These are phyloP conservation scores for Aplysina aerophoba DNA, from an alignment of 37 sponge, comb jelly and placozoan genomes.

Conservation along the genomic window DNA sequence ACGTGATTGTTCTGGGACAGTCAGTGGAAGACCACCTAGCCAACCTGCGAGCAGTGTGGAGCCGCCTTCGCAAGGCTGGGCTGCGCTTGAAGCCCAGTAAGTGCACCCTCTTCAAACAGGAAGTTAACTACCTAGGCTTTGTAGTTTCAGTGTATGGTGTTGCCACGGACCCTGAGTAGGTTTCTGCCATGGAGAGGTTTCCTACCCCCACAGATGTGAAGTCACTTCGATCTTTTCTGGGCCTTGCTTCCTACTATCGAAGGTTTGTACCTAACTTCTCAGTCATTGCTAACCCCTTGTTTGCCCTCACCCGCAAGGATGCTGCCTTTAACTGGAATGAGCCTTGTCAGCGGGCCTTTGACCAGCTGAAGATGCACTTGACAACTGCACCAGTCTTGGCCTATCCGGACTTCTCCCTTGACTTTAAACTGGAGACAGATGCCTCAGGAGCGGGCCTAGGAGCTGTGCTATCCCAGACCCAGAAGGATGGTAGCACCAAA, in stretches of 20 bases:
- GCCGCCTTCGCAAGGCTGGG: not conserved
- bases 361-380: slow-evolving; percentile 23
- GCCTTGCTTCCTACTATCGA: slow-evolving; percentile 42
- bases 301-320: slow-evolving; percentile 33
- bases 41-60: slow-evolving; percentile 4
- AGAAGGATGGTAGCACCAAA: not conserved
- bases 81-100: slow-evolving; percentile 45
- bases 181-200: slow-evolving; percentile 20
- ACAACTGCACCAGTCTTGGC: slow-evolving; percentile 37
- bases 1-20: slow-evolving; percentile 37
- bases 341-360: slow-evolving; percentile 19
- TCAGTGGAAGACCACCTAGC: slow-evolving; percentile 25
- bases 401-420: slow-evolving; percentile 5
- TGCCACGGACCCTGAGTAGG: slow-evolving; percentile 33
- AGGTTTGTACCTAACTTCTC: slow-evolving; percentile 36
- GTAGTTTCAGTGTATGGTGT: slow-evolving; percentile 39
- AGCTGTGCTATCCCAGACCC: slow-evolving; percentile 40
- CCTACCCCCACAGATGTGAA: slow-evolving; percentile 44
- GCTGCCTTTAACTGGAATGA: slow-evolving; percentile 27
- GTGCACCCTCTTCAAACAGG: slow-evolving; percentile 1
- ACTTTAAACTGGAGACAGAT: slow-evolving; percentile 38
- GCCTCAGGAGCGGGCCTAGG: slow-evolving; percentile 37
- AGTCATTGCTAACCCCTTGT: slow-evolving; percentile 22
- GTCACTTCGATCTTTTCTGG: slow-evolving; percentile 40
- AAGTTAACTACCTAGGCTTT: slow-evolving; percentile 36